These are phyloP conservation scores for Gopherus flavomarginatus DNA, from an alignment of 2,113 vertebrate species.

Conservation along the genomic window DNA sequence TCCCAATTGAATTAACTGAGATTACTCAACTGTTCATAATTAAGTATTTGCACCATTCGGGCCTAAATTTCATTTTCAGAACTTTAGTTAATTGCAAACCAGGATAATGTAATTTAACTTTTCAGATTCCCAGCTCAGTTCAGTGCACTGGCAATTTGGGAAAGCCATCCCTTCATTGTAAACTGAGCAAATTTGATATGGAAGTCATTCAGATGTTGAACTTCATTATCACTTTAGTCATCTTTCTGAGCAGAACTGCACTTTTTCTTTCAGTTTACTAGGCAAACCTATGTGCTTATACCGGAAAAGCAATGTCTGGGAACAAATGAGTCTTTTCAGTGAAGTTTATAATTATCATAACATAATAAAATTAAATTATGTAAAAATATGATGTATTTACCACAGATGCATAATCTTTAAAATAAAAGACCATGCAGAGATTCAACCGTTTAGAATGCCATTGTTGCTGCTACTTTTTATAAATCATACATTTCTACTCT, in stretches of 20 bases:
- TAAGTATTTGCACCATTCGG: background rate
- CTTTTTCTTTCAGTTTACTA: slow-evolving; percentile 23
- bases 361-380: slow-evolving; percentile 66
- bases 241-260: slow-evolving; percentile 48
- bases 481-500: background rate
- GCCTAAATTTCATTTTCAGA: background rate
- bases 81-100: background rate
- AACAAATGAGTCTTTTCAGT: slow-evolving; percentile 68
- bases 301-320: slow-evolving; percentile 52
- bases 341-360: slow-evolving; percentile 71
- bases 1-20: background rate
- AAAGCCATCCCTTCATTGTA: background rate
- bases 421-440: slow-evolving; percentile 78
- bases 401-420: slow-evolving; percentile 72
- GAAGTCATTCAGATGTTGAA: slow-evolving; percentile 37
- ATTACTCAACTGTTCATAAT: background rate
- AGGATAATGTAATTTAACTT: slow-evolving; percentile 5
- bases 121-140: slow-evolving; percentile 36
- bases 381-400: slow-evolving; percentile 75
- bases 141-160: slow-evolving; percentile 27
- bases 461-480: slow-evolving; percentile 66
- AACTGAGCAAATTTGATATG: background rate
- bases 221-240: background rate
- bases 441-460: slow-evolving; percentile 52
- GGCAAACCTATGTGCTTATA: slow-evolving; percentile 59